Base-by-base conservation (phyloP, 1,140 invertebrate genomes). In the Ruditapes philippinarum region DNA sequence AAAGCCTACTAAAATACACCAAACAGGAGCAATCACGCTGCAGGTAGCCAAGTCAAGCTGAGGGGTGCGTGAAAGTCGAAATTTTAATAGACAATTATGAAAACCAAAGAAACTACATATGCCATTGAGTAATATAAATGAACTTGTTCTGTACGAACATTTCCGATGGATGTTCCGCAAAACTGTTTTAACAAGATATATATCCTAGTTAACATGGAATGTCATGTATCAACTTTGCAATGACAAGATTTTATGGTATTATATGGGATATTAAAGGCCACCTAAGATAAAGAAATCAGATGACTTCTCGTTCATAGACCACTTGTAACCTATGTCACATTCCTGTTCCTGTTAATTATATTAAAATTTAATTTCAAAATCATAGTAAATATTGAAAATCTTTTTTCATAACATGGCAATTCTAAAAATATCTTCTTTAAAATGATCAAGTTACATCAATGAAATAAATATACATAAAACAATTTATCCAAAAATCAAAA, bases 31-130 rank as follows among this genome's bases (percentile, higher is more conserved):
- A 78, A 51, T 40, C 45, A 33, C 74, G 4, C 74, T 25, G 31
- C 74, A 51, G 74, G 74, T 78, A 78, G 42, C 49, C 2, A 28
- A 57, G 74, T 78, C 45, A 33, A 31, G 36, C 45, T 38, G 45
- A 36, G 42, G 74, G n/a, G 38, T 42, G 60, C 28, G 49, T 76
- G 84, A 86, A 86, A 86, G 49, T 45, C 54, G 70, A 86, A 54
- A 78, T 33, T 42, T 38, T 62, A 51, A 60, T 62, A 60, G 84
- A 86, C 45, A 57, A 74, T 28, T 42, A 78, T 60, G 73, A 40
- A 54, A 54, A 86, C 60, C 54, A 86, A 86, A 86, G 49, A 86
- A 86, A 81, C 28, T n/a, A 84, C 82, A 73, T 25, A 84, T 73
- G 82, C 40, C 40, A 28, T 51, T 7, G 5, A 36, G 82, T 49